Percentiles rank a stretch among this genome's conserved stretches.
phyloP scores from a whole-genome alignment of 2,113 vertebrate species.

The Pandion haliaetus region DNA sequence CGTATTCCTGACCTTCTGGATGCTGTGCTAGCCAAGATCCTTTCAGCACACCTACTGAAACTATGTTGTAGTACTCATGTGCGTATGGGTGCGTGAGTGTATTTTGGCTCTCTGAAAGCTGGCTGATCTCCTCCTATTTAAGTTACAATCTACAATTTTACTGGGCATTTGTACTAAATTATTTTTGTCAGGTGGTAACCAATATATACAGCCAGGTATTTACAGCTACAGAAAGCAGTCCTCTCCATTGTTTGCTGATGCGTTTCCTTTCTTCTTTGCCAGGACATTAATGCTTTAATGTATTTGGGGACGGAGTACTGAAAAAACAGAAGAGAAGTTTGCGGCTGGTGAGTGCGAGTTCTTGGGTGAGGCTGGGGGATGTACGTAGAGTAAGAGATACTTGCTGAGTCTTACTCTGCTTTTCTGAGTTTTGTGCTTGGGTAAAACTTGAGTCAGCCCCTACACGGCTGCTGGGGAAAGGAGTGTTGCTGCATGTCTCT shows the following conservation, averaged over 20 bases:
- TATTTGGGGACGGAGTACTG: not conserved
- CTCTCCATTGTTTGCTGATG: not conserved
- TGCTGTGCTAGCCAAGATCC: not conserved
- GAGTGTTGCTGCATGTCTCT: not conserved
- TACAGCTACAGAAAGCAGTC: not conserved
- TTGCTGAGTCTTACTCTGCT: not conserved
- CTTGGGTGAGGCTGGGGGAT: not conserved
- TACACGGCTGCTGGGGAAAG: not conserved
- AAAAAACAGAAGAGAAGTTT: not conserved
- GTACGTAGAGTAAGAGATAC: fast-evolving
- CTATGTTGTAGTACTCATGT: fast-evolving
- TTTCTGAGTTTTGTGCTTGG: not conserved
- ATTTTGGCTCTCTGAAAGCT: not conserved
- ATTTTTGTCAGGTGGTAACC: not conserved
- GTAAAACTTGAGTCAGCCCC: not conserved
- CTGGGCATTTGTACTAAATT: not conserved
- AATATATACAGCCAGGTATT: not conserved
- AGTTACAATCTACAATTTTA: not conserved
- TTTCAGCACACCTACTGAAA: not conserved
- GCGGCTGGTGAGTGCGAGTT: conserved; percentile 25
- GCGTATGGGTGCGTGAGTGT: not conserved
- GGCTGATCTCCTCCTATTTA: not conserved
- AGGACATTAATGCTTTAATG: conserved; percentile 40
- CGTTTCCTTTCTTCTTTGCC: not conserved
- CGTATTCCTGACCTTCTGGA: not conserved